These are phyloP conservation scores for Sebastes melanostomus DNA, from an alignment of 2,797 vertebrate genomes.

Conservation along the genomic window DNA sequence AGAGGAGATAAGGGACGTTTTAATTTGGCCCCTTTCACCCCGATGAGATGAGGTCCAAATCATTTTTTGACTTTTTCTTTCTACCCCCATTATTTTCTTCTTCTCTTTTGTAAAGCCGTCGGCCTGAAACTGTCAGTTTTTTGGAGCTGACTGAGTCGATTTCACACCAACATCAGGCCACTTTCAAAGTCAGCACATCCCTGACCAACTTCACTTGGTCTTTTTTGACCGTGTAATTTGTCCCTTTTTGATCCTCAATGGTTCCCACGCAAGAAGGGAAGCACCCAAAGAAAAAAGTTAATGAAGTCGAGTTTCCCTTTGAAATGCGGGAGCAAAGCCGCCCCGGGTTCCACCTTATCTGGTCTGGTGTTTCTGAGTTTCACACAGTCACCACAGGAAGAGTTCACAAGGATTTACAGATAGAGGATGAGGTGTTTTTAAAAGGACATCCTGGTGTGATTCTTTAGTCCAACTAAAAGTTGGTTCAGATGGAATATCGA, in stretches of 20 bases:
- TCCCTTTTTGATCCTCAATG: slow-evolving; percentile 52
- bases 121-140: slow-evolving; percentile 9
- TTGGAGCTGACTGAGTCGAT: slow-evolving; percentile 12
- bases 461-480: background rate
- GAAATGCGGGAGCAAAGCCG: slow-evolving; percentile 28
- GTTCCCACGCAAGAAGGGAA: slow-evolving; percentile 42
- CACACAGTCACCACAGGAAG: slow-evolving; percentile 35
- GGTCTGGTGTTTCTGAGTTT: slow-evolving; percentile 28
- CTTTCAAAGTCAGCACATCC: slow-evolving; percentile 44
- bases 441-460: background rate
- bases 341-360: slow-evolving; percentile 30
- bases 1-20: slow-evolving; percentile 52
- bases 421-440: background rate
- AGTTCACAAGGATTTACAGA: background rate
- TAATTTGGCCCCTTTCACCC: slow-evolving; percentile 65
- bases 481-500: background rate
- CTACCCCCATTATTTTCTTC: slow-evolving; percentile 27
- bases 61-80: background rate
- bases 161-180: slow-evolving; percentile 38
- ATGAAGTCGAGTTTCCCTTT: slow-evolving; percentile 50
- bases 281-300: slow-evolving; percentile 36
- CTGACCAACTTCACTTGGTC: slow-evolving; percentile 15
- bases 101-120: slow-evolving; percentile 9
- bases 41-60: slow-evolving; percentile 53
- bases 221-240: slow-evolving; percentile 39